Percentiles rank a stretch among this genome's conserved stretches.
Evolutionary conservation across 2,888 invertebrate species (phyloP).

Genomic region (Aphrophora alni): DNA sequence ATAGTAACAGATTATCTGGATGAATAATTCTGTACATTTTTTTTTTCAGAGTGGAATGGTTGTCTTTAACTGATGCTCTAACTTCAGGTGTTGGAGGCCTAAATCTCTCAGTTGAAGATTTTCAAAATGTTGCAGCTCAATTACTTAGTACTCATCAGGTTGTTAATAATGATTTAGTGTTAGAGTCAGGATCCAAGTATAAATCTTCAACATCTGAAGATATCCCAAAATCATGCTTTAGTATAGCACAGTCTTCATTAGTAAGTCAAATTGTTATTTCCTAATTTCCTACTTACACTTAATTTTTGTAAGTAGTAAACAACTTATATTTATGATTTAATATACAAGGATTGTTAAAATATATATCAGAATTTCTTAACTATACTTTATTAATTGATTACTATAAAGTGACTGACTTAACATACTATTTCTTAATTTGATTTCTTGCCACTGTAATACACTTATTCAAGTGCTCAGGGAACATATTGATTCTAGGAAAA

Average conservation of each 20-base stretch:
- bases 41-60: conserved; percentile 58
- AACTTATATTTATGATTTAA: no score
- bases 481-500: no score
- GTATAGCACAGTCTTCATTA: not conserved
- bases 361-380: no score
- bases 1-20: conserved; percentile 39
- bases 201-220: not conserved
- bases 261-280: not conserved
- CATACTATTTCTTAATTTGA: no score
- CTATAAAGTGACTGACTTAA: no score
- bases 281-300: no score
- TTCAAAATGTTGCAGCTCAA: conserved; percentile 59
- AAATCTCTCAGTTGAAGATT: conserved; percentile 59
- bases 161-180: not conserved
- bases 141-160: conserved; percentile 52
- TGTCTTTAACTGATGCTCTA: conserved; percentile 59
- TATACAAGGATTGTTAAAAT: no score
- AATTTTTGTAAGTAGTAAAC: no score
- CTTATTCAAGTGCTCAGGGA: no score
- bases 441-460: no score
- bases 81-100: conserved; percentile 57
- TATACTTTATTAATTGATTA: no score
- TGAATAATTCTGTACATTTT: conserved; percentile 29
- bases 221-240: not conserved
- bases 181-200: not conserved